phyloP scores from a whole-genome alignment of 2,888 invertebrate genomes.

The Rhamnusium bicolor region DNA sequence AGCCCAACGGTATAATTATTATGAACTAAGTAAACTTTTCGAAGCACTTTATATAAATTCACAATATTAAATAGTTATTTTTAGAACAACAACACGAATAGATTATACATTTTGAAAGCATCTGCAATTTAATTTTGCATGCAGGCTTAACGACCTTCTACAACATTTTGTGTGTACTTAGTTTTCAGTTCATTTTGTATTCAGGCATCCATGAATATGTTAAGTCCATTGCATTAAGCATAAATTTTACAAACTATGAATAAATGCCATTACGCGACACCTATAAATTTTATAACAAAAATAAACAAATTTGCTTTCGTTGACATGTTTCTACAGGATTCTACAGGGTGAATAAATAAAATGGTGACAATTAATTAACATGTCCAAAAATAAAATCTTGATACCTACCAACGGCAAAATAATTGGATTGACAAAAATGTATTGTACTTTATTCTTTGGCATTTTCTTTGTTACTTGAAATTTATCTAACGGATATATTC shows the following conservation, averaged over 20 bases:
- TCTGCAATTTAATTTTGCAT: conserved; percentile 33
- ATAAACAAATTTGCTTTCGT: background rate
- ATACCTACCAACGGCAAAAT: no score
- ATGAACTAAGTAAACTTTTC: background rate
- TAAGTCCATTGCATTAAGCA: conserved; percentile 27
- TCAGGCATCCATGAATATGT: conserved; percentile 30
- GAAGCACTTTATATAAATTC: conserved; percentile 10
- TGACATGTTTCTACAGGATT: background rate
- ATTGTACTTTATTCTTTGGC: no score
- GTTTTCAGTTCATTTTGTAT: conserved; percentile 33
- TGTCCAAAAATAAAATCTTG: no score
- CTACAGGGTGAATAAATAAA: background rate
- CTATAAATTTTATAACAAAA: conserved; percentile 16
- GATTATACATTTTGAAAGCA: conserved; percentile 14
- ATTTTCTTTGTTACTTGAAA: no score
- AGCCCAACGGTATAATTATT: background rate
- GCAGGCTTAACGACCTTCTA: conserved; percentile 22
- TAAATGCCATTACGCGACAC: conserved; percentile 12
- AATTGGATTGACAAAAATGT: no score
- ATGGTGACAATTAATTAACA: background rate
- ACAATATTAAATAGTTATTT: conserved; percentile 12
- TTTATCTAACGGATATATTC: no score
- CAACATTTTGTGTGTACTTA: conserved; percentile 32
- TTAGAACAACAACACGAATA: conserved; percentile 10
- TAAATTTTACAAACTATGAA: conserved; percentile 23